Conservation (phyloP, 2,888 invertebrate genomes). For the Fragum whitleyi region DNA sequence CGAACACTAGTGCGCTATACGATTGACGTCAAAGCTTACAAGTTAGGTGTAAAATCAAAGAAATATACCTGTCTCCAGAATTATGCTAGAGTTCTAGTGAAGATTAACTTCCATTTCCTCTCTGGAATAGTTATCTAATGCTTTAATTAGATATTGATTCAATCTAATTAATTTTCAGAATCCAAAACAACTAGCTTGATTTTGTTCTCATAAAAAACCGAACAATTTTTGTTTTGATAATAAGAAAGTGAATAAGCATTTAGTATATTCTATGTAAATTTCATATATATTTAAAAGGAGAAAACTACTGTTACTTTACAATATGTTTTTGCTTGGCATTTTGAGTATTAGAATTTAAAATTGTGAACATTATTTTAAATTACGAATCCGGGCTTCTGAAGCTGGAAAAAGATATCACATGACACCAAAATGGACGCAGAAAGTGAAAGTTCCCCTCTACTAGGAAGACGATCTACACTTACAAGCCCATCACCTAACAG, state of each 20-base stretch:
- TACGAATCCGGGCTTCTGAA: not conserved
- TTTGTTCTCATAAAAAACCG: not conserved
- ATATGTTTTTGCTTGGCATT: no score
- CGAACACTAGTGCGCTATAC: not conserved
- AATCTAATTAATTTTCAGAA: conserved; percentile 16
- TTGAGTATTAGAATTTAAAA: no score
- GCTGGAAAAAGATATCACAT: conserved; percentile 39
- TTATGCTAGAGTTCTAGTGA: not conserved
- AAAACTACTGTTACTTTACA: no score
- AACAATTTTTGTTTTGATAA: no score
- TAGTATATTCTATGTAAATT: no score
- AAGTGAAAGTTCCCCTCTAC: conserved; percentile 49
- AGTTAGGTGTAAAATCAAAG: not conserved
- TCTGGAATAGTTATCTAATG: not conserved
- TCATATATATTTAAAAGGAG: no score
- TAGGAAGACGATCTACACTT: not conserved
- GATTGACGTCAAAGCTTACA: no score
- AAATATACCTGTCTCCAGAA: conserved; percentile 12
- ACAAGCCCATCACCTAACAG: not conserved
- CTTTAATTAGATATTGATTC: conserved; percentile 10
- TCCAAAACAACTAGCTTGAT: conserved; percentile 4
- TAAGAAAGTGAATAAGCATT: no score
- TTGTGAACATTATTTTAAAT: not conserved
- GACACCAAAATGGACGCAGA: conserved; percentile 59
- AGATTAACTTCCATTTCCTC: not conserved